These are phyloP conservation scores for Capitulum mitella DNA, from an alignment of 2,888 invertebrate genomes.

Conservation along the genomic window DNA sequence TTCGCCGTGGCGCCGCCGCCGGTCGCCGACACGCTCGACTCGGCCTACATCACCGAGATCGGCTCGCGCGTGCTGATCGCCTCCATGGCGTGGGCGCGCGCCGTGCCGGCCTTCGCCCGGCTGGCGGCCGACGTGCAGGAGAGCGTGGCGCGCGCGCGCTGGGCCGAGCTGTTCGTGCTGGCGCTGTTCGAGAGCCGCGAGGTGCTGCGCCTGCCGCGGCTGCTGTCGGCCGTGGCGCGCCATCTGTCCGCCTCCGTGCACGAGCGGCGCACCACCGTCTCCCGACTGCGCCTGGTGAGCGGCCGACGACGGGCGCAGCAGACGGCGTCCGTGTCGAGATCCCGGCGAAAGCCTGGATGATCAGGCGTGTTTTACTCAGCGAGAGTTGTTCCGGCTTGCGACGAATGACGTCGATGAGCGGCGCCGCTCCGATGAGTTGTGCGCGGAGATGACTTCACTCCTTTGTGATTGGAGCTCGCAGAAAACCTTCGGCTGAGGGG, in stretches of 20 bases:
- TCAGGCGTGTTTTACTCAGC: too few species aligned
- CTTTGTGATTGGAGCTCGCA: too few species aligned
- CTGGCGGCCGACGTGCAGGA: conserved; percentile 64
- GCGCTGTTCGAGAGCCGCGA: conserved; percentile 81
- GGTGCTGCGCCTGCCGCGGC: conserved; percentile 66
- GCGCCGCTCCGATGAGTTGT: too few species aligned
- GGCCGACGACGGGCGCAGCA: too few species aligned
- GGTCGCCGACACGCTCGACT: background rate
- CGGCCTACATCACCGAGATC: conserved; percentile 79
- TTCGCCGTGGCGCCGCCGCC: conserved; percentile 4
- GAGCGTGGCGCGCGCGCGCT: conserved; percentile 72
- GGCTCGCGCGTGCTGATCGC: conserved; percentile 85
- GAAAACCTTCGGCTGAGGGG: too few species aligned
- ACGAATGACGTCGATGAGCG: too few species aligned
- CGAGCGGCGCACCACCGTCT: background rate
- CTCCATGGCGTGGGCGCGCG: conserved; percentile 80
- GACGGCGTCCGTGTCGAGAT: too few species aligned
- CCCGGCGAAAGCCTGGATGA: too few species aligned
- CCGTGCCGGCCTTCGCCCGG: conserved; percentile 67
- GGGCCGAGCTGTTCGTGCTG: conserved; percentile 86
- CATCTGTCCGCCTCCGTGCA: conserved; percentile 65
- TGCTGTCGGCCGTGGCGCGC: conserved; percentile 71
- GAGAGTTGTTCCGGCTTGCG: too few species aligned
- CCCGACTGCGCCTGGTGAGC: conserved; percentile 16
- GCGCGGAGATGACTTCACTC: too few species aligned